Evolutionary conservation across 2,113 vertebrate genomes (phyloP), one percentile per base, ranked within the genome.

Genomic region (Uria aalge): DNA sequence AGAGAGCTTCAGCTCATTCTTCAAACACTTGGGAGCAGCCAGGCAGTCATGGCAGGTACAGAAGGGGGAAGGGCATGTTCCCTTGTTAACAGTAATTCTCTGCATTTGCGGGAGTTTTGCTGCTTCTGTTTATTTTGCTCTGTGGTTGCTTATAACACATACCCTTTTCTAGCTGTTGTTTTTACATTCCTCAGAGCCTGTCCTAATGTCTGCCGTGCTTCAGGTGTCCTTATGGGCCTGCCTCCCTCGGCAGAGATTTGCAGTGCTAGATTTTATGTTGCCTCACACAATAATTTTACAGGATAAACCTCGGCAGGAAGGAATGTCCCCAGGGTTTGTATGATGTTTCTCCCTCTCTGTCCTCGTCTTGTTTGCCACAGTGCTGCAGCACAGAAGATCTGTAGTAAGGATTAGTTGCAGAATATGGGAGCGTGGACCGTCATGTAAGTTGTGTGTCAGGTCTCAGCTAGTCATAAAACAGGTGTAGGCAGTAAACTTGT

Each of bases 1-100:
- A 98, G 98, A 94, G 99, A 99, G 97, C 99, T 99, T 55, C 99
- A 99, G 97, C 99, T 99, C 97, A 99, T 99, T 93, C 98, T 99
- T 94, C 99, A 99, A 94, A 98, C 99, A 24, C 98, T 99, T 90
- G 99, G 99, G 92, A 99, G 99, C 97, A 99, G 99, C 98, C 98
- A 98, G 84, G 99, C 98, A 84, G 99, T 99, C 97, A 99, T 99
- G 99, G 98, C 99, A 96, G 99, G 99, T 99, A 99, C 81, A 85
- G 74, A 43, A 48, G 68, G 63, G 74, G 86, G 29, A 77, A 60
- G 59, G 30, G 50, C 34, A 30, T 1, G 12, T 53, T 85, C 60
- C 40, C 67, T 41, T 73, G 62, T 69, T 86, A 74, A 78, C 69
- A 80, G 41, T 77, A 79, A 85, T 92, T 92, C 67, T 82, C 69